phyloP scores from a whole-genome alignment of 2,113 vertebrate genomes.

The Pedionomus torquatus region DNA sequence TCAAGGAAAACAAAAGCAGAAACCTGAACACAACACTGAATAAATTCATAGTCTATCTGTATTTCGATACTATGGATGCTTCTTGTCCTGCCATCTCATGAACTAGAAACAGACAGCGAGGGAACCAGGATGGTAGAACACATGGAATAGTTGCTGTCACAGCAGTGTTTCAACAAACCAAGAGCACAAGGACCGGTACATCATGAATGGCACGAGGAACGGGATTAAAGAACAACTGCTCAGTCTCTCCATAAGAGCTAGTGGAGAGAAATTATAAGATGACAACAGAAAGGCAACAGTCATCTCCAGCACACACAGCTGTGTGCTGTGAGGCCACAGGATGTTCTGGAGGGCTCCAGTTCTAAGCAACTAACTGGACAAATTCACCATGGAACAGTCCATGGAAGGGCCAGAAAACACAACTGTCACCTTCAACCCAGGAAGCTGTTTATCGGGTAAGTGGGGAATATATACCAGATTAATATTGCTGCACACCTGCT shows the following conservation, averaged over 20 bases:
- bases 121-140: not conserved
- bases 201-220: not conserved
- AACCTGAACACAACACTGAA: not conserved
- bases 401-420: not conserved
- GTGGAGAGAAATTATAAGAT: not conserved
- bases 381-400: not conserved
- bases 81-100: not conserved
- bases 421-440: not conserved
- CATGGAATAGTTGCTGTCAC: too few species aligned
- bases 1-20: not conserved
- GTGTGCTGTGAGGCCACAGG: not conserved
- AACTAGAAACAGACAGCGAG: not conserved
- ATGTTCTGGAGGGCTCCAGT: not conserved
- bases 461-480: not conserved
- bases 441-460: not conserved
- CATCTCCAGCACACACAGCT: not conserved
- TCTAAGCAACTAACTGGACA: not conserved
- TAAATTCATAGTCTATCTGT: not conserved
- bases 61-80: not conserved
- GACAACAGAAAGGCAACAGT: not conserved
- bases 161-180: not conserved
- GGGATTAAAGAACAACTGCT: not conserved
- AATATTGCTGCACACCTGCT: too few species aligned
- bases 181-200: not conserved
- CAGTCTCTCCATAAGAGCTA: not conserved